These are phyloP conservation scores for Pyrochroa serraticornis DNA, from an alignment of 2,888 invertebrate species.

Conservation along the genomic window DNA sequence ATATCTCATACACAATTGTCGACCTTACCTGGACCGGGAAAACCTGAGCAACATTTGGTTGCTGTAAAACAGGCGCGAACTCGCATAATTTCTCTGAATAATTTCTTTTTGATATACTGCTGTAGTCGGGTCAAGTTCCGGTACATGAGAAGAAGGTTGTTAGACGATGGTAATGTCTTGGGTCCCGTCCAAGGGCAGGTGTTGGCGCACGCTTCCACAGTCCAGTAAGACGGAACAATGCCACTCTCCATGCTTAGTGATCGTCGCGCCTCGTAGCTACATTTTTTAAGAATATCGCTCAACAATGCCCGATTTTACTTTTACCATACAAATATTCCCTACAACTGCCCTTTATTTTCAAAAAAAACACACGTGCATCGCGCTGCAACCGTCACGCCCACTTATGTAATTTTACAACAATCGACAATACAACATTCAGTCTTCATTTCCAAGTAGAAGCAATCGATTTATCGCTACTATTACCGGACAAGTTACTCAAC, in stretches of 20 bases:
- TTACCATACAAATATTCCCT: slow-evolving; percentile 6
- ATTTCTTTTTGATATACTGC: slow-evolving; percentile 1
- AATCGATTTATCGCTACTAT: too few species aligned
- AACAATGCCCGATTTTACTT: slow-evolving; percentile 46
- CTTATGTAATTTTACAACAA: slow-evolving; percentile 1
- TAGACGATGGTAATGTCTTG: slow-evolving; percentile 33
- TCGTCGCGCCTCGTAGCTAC: slow-evolving; percentile 54
- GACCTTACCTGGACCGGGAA: slow-evolving; percentile 12
- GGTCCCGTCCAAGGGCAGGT: slow-evolving; percentile 48
- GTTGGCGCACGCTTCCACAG: slow-evolving; percentile 56
- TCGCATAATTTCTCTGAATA: slow-evolving; percentile 12
- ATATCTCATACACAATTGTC: not conserved
- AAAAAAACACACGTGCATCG: too few species aligned
- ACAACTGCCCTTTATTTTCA: too few species aligned
- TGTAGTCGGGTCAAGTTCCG: slow-evolving; percentile 26
- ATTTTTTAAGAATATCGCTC: slow-evolving; percentile 49
- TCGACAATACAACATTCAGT: not conserved
- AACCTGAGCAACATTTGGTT: not conserved
- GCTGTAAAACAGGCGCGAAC: not conserved
- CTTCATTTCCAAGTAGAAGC: too few species aligned
- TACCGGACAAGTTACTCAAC: too few species aligned
- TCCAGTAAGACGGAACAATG: slow-evolving; percentile 57
- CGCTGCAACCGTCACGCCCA: not conserved
- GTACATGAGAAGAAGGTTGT: slow-evolving; percentile 24
- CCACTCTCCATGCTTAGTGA: slow-evolving; percentile 53